Conservation (phyloP, 2,113 vertebrate genomes). For the Melanocharis versteri region DNA sequence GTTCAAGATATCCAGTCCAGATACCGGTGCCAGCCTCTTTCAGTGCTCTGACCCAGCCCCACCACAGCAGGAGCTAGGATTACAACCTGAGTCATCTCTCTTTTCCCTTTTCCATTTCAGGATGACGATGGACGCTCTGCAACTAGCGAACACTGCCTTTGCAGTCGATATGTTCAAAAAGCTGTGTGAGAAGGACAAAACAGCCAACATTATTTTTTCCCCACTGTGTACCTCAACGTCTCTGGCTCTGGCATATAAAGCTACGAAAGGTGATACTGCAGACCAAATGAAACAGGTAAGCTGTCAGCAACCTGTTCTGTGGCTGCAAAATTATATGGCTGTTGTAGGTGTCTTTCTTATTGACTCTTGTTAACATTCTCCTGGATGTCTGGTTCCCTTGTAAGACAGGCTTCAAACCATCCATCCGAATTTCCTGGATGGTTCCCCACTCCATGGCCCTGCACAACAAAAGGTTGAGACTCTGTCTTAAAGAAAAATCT, state of each 20-base stretch:
- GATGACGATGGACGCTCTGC: constrained; percentile 73
- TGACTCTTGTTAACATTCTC: neutral
- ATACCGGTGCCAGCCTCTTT: neutral
- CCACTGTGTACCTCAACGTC: constrained; percentile 76
- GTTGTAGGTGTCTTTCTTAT: neutral
- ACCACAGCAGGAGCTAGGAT: neutral
- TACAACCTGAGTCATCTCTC: neutral
- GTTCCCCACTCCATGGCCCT: neutral
- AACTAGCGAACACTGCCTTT: constrained; percentile 76
- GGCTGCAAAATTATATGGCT: neutral
- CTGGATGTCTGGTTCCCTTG: neutral
- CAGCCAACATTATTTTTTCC: constrained; percentile 74
- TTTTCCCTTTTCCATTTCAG: constrained; percentile 51
- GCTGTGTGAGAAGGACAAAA: constrained; percentile 66
- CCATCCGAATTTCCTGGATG: rapidly evolving
- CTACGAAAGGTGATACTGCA: constrained; percentile 76
- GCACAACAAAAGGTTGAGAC: neutral
- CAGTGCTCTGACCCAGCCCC: neutral
- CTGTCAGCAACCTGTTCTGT: neutral
- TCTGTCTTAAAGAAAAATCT: neutral
- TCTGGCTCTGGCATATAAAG: constrained; percentile 76
- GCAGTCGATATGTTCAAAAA: constrained; percentile 78
- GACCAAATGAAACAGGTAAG: constrained; percentile 76
- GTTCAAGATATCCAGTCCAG: neutral
- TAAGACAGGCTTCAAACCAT: neutral